Percentiles rank a stretch among this genome's conserved stretches.
Evolutionary conservation across 2,113 vertebrate genomes (phyloP).

Genomic region (Vidua chalybeata): DNA sequence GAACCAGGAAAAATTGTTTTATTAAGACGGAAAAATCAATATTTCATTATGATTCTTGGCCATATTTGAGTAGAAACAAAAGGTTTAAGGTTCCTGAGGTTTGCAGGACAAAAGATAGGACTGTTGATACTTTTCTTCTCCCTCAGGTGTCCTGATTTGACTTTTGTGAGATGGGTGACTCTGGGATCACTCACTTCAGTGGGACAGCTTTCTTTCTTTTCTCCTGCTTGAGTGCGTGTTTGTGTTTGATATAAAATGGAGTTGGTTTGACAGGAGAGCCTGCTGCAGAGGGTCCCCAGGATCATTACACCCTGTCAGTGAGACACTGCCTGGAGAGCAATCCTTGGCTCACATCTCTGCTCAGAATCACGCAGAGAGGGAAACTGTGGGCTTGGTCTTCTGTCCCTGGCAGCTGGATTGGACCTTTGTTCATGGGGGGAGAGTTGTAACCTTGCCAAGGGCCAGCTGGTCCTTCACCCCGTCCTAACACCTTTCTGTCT

Average conservation of each 20-base stretch:
- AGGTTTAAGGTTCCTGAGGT: fast-evolving
- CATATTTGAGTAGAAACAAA: neutral
- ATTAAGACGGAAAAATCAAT: neutral
- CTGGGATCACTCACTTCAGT: neutral
- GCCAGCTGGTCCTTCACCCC: neutral
- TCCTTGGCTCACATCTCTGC: neutral
- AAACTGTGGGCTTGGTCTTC: neutral
- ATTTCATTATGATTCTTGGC: neutral
- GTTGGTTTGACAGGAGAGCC: neutral
- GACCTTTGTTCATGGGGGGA: neutral
- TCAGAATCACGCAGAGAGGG: fast-evolving
- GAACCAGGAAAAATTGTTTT: neutral
- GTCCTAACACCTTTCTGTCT: neutral
- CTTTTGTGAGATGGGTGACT: neutral
- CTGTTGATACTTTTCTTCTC: neutral
- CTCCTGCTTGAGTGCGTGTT: neutral
- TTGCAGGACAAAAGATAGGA: neutral
- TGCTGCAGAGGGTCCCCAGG: neutral
- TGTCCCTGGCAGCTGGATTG: neutral
- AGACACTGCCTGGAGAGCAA: neutral
- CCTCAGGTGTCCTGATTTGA: neutral
- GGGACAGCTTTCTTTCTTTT: neutral
- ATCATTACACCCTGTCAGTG: neutral
- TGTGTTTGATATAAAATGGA: neutral
- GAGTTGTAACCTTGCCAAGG: neutral